These are phyloP conservation scores for Bellardia bayeri DNA, from an alignment of 2,888 invertebrate species.

Conservation along the genomic window DNA sequence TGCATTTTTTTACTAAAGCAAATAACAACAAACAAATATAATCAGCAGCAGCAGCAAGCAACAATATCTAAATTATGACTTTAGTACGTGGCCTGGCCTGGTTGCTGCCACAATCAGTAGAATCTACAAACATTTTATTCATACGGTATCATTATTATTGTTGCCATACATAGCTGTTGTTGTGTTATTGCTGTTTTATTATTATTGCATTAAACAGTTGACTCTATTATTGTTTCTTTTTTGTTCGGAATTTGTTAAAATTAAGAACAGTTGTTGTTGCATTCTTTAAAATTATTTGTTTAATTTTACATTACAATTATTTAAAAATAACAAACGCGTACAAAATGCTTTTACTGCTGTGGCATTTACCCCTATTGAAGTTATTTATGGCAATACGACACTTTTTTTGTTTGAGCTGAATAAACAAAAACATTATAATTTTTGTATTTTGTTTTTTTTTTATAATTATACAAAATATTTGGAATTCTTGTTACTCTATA, in stretches of 20 bases:
- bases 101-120: slow-evolving; percentile 34
- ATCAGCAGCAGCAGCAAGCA: slow-evolving; percentile 15
- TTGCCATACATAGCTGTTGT: neutral
- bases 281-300: slow-evolving; percentile 22
- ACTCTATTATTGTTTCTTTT: slow-evolving; percentile 37
- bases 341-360: slow-evolving; percentile 10
- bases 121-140: slow-evolving; percentile 33
- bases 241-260: slow-evolving; percentile 4
- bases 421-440: neutral
- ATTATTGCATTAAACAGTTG: slow-evolving; percentile 56
- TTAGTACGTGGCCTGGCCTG: slow-evolving; percentile 58
- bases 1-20: slow-evolving; percentile 26
- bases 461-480: slow-evolving; percentile 5
- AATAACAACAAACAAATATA: neutral
- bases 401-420: neutral
- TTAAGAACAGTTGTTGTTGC: slow-evolving; percentile 52
- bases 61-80: slow-evolving; percentile 62
- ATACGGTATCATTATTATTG: slow-evolving; percentile 33
- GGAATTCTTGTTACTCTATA: neutral
- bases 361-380: slow-evolving; percentile 30
- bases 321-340: slow-evolving; percentile 4
- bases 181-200: slow-evolving; percentile 47
- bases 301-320: slow-evolving; percentile 9
- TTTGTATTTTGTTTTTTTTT: neutral
- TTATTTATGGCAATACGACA: slow-evolving; percentile 6